A percentile compares a stretch with the other conserved stretches of the same genome.
Evolutionary conservation across 2,888 invertebrate genomes (phyloP).

Genomic region (Himalopsyche japonica): DNA sequence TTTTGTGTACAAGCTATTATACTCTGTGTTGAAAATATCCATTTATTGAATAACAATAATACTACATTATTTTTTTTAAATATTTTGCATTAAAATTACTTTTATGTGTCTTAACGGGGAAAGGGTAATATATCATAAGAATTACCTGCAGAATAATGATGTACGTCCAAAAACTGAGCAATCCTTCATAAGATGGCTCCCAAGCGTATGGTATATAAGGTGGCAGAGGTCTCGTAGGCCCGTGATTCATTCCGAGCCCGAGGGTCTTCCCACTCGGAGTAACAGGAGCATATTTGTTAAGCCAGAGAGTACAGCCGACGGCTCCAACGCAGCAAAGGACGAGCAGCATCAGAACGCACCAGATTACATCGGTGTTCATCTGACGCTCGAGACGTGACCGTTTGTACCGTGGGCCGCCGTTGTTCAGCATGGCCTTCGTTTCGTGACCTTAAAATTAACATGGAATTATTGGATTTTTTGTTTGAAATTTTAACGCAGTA

Average conservation of each 20-base stretch:
- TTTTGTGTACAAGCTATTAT: no score
- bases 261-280: not conserved
- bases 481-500: no score
- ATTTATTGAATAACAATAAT: no score
- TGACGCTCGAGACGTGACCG: constrained; percentile 87
- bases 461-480: no score
- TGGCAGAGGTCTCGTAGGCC: constrained; percentile 53
- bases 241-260: constrained; percentile 7
- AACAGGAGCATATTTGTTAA: constrained; percentile 58
- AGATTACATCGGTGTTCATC: constrained; percentile 95
- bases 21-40: no score
- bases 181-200: constrained; percentile 72
- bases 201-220: constrained; percentile 69
- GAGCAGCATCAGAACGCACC: constrained; percentile 91
- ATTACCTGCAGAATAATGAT: constrained; percentile 89
- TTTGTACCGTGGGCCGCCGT: constrained; percentile 92
- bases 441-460: constrained; percentile 72
- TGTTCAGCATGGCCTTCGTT: constrained; percentile 97
- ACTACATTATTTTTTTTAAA: no score
- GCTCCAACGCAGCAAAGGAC: constrained; percentile 90
- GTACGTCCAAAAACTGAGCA: constrained; percentile 92
- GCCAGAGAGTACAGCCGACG: constrained; percentile 87
- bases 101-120: no score
- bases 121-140: not conserved
- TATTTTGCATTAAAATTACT: no score